Conservation (phyloP, 1,140 invertebrate genomes). For the Rhagoletis pomonella region DNA sequence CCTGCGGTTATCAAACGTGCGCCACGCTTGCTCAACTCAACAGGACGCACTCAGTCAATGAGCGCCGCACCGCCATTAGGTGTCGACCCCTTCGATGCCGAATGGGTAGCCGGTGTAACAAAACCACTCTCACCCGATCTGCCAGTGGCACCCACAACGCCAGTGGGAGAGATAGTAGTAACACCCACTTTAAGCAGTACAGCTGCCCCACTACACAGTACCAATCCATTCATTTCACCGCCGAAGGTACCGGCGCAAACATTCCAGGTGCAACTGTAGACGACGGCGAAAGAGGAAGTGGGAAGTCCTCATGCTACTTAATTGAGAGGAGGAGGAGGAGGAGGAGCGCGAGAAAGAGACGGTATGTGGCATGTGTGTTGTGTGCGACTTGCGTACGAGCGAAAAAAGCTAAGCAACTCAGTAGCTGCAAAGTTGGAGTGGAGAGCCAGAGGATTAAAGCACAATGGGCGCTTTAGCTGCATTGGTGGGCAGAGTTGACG, state of each 20-base stretch:
- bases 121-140: conserved; percentile 70
- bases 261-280: conserved; percentile 79
- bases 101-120: conserved; percentile 81
- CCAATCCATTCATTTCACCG: conserved; percentile 77
- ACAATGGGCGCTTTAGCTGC: background rate
- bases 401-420: background rate
- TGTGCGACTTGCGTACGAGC: background rate
- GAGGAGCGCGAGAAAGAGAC: background rate
- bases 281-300: conserved; percentile 66
- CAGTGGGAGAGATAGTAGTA: conserved; percentile 44
- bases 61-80: conserved; percentile 74
- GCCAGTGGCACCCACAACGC: conserved; percentile 56
- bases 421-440: background rate
- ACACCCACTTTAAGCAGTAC: conserved; percentile 49
- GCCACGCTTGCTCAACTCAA: conserved; percentile 76
- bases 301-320: background rate
- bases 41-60: conserved; percentile 79
- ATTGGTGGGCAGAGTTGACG: too few relatives aligned
- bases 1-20: conserved; percentile 76
- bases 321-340: too few relatives aligned
- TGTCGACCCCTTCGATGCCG: conserved; percentile 88
- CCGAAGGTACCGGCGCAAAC: conserved; percentile 77
- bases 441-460: background rate
- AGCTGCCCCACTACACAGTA: conserved; percentile 69
- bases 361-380: background rate